Evolutionary conservation across 2,797 vertebrate genomes (phyloP).

Genomic region (Coregonus suidteri): DNA sequence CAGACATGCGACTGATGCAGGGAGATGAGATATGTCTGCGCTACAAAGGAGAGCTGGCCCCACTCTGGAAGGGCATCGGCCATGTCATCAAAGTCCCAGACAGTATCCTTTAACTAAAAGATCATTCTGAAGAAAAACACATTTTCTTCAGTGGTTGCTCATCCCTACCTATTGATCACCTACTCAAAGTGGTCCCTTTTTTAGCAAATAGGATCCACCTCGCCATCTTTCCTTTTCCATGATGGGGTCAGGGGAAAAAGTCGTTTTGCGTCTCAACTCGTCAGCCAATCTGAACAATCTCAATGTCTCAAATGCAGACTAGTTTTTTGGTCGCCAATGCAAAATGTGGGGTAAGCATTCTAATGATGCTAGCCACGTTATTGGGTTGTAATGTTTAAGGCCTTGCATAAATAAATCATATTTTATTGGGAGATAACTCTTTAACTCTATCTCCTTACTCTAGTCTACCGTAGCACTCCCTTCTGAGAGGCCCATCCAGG

Average conservation of each 20-base stretch:
- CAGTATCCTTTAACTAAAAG: conserved; percentile 87
- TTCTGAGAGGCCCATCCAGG: background rate
- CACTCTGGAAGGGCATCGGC: conserved; percentile 96
- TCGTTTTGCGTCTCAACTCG: background rate
- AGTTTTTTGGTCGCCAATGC: background rate
- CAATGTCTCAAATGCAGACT: background rate
- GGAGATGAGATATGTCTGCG: conserved; percentile 97
- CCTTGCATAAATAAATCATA: background rate
- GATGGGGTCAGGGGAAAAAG: background rate
- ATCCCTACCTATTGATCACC: background rate
- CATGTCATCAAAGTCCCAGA: conserved; percentile 99
- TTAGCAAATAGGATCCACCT: background rate
- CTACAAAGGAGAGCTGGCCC: conserved; percentile 95
- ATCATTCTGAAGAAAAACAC: background rate
- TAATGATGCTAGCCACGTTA: background rate
- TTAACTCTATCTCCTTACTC: no score
- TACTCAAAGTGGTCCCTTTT: background rate
- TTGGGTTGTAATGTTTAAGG: background rate
- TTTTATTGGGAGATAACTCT: background rate
- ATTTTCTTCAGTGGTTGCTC: background rate
- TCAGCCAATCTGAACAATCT: background rate
- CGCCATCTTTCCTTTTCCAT: background rate
- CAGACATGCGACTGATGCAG: conserved; percentile 99
- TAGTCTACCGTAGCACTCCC: background rate
- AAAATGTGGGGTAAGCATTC: background rate